These are phyloP conservation scores for Rallus limicola DNA, from an alignment of 2,113 vertebrate species.

Conservation along the genomic window DNA sequence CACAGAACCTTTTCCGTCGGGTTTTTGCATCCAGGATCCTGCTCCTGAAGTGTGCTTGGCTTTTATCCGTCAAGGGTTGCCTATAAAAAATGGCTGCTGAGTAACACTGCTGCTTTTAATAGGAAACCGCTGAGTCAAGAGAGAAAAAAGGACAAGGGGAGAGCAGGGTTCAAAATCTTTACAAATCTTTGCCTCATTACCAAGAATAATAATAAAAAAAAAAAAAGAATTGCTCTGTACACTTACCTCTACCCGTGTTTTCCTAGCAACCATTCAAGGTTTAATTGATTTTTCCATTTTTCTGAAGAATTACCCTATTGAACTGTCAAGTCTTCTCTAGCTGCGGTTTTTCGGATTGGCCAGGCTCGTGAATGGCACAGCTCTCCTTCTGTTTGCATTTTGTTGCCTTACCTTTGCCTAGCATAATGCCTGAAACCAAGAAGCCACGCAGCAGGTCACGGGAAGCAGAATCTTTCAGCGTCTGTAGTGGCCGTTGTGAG, in stretches of 20 bases:
- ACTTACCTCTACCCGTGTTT: background rate
- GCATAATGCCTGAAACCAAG: background rate
- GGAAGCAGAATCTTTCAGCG: background rate
- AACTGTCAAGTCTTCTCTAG: background rate
- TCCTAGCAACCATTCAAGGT: background rate
- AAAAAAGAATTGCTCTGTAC: background rate
- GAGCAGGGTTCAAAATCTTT: background rate
- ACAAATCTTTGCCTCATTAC: background rate
- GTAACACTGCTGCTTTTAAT: background rate
- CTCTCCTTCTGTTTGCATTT: accelerated
- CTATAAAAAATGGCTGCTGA: background rate
- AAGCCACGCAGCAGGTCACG: accelerated
- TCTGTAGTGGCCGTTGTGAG: background rate
- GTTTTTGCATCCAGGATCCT: background rate
- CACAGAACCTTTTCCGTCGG: background rate
- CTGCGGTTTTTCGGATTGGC: background rate
- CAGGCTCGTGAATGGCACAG: background rate
- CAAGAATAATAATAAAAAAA: background rate
- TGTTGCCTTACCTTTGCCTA: background rate
- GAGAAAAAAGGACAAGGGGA: background rate
- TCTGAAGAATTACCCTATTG: background rate
- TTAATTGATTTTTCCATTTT: background rate
- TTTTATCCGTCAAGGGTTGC: background rate
- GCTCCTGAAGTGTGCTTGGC: background rate
- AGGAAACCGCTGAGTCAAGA: background rate